Conservation (phyloP, 2,797 vertebrate genomes). For the Xenopus petersii region DNA sequence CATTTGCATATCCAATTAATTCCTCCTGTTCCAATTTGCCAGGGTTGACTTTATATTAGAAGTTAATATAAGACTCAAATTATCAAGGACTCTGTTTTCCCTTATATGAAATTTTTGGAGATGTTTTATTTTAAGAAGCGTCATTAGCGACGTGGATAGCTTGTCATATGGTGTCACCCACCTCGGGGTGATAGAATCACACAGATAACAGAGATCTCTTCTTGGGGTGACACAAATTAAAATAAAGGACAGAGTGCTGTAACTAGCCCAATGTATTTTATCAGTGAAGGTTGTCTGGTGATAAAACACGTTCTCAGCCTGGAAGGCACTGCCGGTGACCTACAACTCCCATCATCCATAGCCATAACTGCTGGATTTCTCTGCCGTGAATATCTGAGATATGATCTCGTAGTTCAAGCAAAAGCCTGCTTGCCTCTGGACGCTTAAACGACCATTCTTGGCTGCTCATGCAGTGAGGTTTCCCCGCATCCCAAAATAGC, state of each 20-base stretch:
- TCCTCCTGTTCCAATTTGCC: conserved; percentile 76
- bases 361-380: too few species aligned
- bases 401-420: too few species aligned
- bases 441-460: too few species aligned
- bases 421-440: too few species aligned
- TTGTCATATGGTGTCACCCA: conserved; percentile 9
- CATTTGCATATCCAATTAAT: conserved; percentile 82
- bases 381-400: too few species aligned
- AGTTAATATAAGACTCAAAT: conserved; percentile 69
- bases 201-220: too few species aligned
- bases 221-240: conserved; percentile 1
- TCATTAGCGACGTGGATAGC: conserved; percentile 2
- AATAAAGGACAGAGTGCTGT: not conserved
- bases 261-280: too few species aligned
- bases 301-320: too few species aligned
- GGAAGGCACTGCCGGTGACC: too few species aligned
- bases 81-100: conserved; percentile 57
- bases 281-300: too few species aligned
- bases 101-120: conserved; percentile 61
- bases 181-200: not conserved
- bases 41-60: conserved; percentile 72
- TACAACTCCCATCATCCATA: too few species aligned
- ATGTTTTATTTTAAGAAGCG: conserved; percentile 31
- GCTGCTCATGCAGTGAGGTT: not conserved
- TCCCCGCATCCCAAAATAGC: not conserved